Evolutionary conservation across 53 echinoderm and acorn worm species (phyloP), one percentile per base, ranked within the genome.

Genomic region (Holothuria scabra): DNA sequence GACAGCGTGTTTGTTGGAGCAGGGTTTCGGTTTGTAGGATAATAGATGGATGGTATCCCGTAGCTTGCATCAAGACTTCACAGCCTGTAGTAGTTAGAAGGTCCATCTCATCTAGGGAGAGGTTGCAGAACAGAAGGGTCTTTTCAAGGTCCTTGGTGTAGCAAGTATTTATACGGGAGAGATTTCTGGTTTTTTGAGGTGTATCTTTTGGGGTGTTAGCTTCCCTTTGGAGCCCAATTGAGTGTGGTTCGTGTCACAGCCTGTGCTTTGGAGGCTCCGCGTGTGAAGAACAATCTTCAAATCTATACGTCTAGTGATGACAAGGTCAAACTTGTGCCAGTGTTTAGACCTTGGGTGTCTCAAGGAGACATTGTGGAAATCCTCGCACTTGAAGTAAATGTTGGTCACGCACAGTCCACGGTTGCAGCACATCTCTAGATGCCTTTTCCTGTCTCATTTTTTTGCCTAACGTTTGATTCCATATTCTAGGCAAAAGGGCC

Each of bases 171-270:
- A 84, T 84, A 28, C 76, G 84, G 58, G 76, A 23, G 10, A 0
- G 20, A 58, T 69, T 33, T 44, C 35, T 55, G 57, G 46, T 76
- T 84, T 56, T 22, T 70, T 37, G 18, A 55, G 79, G 80, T 76
- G 78, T 28, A 76, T 14, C 33, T 29, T 58, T 25, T 32, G 19
- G 46, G 84, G 75, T 62, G 76, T 75, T 3, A 88, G 66, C 2
- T 66, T 21, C 2, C 74, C 64, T 62, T 57, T 79, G 80, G 85
- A 66, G 80, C 41, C n/a, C 22, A 85, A 71, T 46, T 85, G 6
- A n/a, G 90, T 85, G 56, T 89, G 85, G 82, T 85, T 81, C 11
- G 89, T 89, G 57, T 84, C 79, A 46, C 90, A 82, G 60, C 85
- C 90, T 12, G 85, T 60, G 37, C 82, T 81, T 13, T 81, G 82